phyloP scores from a whole-genome alignment of 35 echinoderm and acorn worm genomes.

The Lytechinus variegatus region DNA sequence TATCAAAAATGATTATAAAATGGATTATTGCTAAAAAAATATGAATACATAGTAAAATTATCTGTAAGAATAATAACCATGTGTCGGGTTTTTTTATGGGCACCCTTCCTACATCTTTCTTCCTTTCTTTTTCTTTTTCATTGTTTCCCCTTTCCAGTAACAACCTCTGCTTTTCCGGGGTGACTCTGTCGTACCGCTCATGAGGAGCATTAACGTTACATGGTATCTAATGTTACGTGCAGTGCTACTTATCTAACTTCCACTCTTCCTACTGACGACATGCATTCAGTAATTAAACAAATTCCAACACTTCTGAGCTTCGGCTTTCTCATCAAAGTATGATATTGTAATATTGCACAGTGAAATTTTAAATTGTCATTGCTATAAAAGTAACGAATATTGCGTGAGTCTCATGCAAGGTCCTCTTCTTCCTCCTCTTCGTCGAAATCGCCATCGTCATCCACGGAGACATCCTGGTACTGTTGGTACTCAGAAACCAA shows the following conservation, averaged over 20 bases:
- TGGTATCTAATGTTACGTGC: too few relatives aligned
- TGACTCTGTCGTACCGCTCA: neutral
- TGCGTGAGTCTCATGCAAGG: neutral
- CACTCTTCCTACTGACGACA: too few relatives aligned
- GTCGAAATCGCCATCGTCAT: conserved; percentile 94
- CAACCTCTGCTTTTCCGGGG: neutral
- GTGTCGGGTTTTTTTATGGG: too few relatives aligned
- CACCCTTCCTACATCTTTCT: neutral
- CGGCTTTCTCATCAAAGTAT: too few relatives aligned
- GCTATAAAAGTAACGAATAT: neutral
- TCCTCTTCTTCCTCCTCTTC: conserved; percentile 91
- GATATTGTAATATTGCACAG: neutral
- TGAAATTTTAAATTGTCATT: neutral
- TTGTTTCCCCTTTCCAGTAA: neutral
- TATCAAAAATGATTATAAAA: too few relatives aligned
- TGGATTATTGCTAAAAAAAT: too few relatives aligned
- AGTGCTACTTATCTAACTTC: too few relatives aligned
- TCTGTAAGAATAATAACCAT: too few relatives aligned
- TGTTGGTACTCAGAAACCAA: conserved; percentile 99
- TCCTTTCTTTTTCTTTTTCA: neutral
- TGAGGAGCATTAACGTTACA: too few relatives aligned
- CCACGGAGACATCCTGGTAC: conserved; percentile 95
- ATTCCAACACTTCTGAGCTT: too few relatives aligned
- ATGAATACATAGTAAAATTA: too few relatives aligned
- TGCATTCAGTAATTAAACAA: too few relatives aligned